Conservation (phyloP, 2,797 vertebrate genomes). For the Trichosurus vulpecula region DNA sequence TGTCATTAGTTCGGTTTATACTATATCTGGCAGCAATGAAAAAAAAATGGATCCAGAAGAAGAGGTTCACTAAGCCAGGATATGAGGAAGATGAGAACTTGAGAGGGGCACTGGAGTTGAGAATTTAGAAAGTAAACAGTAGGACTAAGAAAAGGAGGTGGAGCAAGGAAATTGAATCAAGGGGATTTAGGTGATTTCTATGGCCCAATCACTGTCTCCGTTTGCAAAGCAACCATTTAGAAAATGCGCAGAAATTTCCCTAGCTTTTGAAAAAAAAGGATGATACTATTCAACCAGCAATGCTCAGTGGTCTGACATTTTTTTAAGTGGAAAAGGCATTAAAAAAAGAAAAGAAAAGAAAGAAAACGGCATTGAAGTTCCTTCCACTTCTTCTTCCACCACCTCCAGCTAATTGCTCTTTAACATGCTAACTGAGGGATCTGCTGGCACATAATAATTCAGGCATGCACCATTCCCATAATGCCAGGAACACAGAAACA, state of each 20-base stretch:
- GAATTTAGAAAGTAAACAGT: constrained; percentile 41
- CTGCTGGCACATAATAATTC: constrained; percentile 69
- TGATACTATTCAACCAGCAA: constrained; percentile 76
- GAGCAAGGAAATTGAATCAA: constrained; percentile 45
- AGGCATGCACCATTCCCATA: constrained; percentile 74
- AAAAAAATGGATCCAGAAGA: constrained; percentile 51
- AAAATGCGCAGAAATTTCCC: constrained; percentile 71
- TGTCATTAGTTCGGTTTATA: constrained; percentile 50
- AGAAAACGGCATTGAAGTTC: constrained; percentile 70
- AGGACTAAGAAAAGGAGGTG: constrained; percentile 46
- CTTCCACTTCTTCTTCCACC: constrained; percentile 71
- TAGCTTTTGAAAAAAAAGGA: constrained; percentile 70
- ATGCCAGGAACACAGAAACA: constrained; percentile 78
- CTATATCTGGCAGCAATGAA: constrained; percentile 34
- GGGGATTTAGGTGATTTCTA: constrained; percentile 74
- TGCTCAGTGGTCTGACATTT: constrained; percentile 75
- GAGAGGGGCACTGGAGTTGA: constrained; percentile 33
- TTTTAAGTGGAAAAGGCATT: constrained; percentile 79
- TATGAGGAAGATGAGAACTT: constrained; percentile 36
- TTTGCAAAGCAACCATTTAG: constrained; percentile 73
- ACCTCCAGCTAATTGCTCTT: constrained; percentile 77
- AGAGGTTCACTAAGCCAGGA: constrained; percentile 10
- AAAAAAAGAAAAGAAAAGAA: constrained; percentile 49
- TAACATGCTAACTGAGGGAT: constrained; percentile 77
- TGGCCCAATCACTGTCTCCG: constrained; percentile 59